These are phyloP conservation scores for Proisotoma minuta DNA, from an alignment of 2,888 invertebrate species.

Conservation along the genomic window DNA sequence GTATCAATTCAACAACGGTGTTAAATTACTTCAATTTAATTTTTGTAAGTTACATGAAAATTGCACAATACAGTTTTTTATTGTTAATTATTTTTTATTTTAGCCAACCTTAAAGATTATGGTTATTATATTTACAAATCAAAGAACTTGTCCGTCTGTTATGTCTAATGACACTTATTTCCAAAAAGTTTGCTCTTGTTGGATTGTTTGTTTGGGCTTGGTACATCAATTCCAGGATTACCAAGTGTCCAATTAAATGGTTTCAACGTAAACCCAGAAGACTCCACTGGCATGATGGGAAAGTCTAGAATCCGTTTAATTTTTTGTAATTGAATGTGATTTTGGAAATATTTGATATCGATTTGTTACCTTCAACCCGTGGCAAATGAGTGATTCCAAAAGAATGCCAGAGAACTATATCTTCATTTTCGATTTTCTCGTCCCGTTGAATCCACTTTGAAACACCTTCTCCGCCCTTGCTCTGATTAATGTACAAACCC, in stretches of 20 bases:
- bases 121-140: not conserved
- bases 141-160: not conserved
- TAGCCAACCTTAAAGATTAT: not conserved
- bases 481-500: slow-evolving; percentile 31
- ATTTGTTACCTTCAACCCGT: slow-evolving; percentile 32
- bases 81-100: too few species aligned
- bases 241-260: slow-evolving; percentile 26
- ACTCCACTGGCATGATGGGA: slow-evolving; percentile 37
- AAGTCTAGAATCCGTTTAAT: not conserved
- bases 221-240: slow-evolving; percentile 33
- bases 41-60: too few species aligned
- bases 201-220: slow-evolving; percentile 7
- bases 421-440: slow-evolving; percentile 32
- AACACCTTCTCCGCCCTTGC: slow-evolving; percentile 33
- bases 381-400: slow-evolving; percentile 44
- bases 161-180: not conserved
- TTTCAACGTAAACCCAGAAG: slow-evolving; percentile 30
- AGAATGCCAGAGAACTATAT: slow-evolving; percentile 42
- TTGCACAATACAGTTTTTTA: too few species aligned
- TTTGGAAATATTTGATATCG: not conserved
- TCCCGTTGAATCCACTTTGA: slow-evolving; percentile 25
- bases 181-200: not conserved
- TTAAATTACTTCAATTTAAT: too few species aligned
- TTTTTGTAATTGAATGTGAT: not conserved
- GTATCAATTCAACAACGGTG: too few species aligned